Evolutionary conservation across 2,113 vertebrate genomes (phyloP), one percentile per base, ranked within the genome.

Genomic region (Megaceryle maxima): DNA sequence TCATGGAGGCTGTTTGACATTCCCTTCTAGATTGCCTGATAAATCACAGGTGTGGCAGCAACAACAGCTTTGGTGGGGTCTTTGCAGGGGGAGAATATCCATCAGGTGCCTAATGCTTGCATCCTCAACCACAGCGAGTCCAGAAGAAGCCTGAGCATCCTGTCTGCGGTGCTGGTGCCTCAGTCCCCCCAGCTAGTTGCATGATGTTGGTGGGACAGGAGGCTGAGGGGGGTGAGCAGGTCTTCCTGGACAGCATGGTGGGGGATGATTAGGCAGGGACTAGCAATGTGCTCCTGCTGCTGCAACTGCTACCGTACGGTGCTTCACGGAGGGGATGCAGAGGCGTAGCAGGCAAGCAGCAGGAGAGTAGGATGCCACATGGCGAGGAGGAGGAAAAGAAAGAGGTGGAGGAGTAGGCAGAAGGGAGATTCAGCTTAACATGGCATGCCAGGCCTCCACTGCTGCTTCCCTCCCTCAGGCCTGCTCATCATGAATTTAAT

Each of bases 341-440:
- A 97, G 96, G 96, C 96, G 94, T 96, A 96, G 96, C 96, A 96
- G 95, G 95, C 83, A 93, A 97, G 96, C 96, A 97, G 96, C 96
- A 97, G 96, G 96, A 97, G 96, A 97, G 96, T 94, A 95, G 96
- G 96, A 97, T 95, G 96, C 96, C 96, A 97, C 96, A 97, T 97
- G 96, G 96, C 88, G 87, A 96, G 96, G 96, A 96, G 96, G 96
- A 97, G 96, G 96, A 89, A 95, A 97, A 96, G 92, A 97, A 92
- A 95, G 96, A 92, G 96, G 96, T 97, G 96, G 96, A 97, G 96
- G 96, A 97, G 96, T 95, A 97, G 96, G 96, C 96, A 96, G 96
- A 97, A 96, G 94, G 96, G 96, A 97, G 94, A 96, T 96, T 95
- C 92, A 94, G 96, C 87, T 96, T 96, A 96, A 97, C 95, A 95